Evolutionary conservation across 2,113 vertebrate species (phyloP).

Genomic region (Nicator chloris): DNA sequence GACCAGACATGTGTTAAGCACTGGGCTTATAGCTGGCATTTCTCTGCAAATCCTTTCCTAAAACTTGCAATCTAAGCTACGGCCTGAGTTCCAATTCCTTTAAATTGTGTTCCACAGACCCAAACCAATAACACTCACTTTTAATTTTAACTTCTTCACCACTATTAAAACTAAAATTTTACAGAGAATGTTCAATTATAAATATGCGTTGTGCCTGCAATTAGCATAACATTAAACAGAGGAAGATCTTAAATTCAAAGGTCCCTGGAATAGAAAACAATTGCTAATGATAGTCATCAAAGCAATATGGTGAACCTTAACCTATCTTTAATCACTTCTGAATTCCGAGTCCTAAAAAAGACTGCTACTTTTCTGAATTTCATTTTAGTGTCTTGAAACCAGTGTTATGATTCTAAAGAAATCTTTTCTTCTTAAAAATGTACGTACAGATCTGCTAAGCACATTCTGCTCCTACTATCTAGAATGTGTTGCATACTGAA

Average conservation of each 20-base stretch:
- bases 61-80: conserved; percentile 14
- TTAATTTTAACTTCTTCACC: conserved; percentile 55
- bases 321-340: background rate
- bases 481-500: background rate
- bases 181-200: background rate
- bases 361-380: background rate
- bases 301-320: background rate
- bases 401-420: background rate
- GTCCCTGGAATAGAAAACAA: background rate
- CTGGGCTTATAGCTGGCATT: background rate
- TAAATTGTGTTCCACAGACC: background rate
- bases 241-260: background rate
- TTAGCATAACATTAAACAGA: conserved; percentile 12
- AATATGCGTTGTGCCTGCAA: background rate
- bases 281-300: background rate
- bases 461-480: background rate
- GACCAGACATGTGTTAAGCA: conserved; percentile 38
- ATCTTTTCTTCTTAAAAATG: background rate
- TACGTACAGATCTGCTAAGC: background rate
- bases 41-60: conserved; percentile 8
- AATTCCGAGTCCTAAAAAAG: background rate
- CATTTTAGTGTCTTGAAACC: background rate
- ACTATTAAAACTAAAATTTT: background rate
- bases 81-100: background rate
- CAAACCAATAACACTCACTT: background rate